Conservation (phyloP, 2,113 vertebrate genomes). For the Chitala chitala region DNA sequence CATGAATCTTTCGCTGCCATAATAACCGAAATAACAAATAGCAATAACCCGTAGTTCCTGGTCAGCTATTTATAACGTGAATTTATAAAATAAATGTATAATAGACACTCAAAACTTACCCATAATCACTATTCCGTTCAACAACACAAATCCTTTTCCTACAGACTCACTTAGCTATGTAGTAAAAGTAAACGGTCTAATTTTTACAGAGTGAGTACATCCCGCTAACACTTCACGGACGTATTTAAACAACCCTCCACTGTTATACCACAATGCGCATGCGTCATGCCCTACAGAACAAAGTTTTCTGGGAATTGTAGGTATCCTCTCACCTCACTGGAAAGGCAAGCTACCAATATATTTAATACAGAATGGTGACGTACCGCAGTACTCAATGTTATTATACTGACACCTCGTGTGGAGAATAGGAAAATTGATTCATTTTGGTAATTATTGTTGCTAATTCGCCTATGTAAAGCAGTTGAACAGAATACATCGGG, state of each 20-base stretch:
- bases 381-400: no score
- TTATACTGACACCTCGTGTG: no score
- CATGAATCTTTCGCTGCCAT: no score
- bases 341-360: no score
- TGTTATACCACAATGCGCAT: neutral
- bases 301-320: constrained; percentile 9
- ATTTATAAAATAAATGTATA: neutral
- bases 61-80: neutral
- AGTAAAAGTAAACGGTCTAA: neutral
- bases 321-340: no score
- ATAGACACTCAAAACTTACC: neutral
- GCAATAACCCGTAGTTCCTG: neutral
- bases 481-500: no score
- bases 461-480: no score
- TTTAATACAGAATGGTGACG: no score
- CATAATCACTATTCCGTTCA: neutral
- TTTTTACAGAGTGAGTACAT: neutral
- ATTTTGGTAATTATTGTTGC: no score
- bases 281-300: neutral
- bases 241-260: constrained; percentile 4
- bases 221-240: neutral
- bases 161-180: neutral
- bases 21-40: no score
- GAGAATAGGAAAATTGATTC: no score
- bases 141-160: neutral